Conservation (phyloP, 2,113 vertebrate species). For the Heliornis fulica region DNA sequence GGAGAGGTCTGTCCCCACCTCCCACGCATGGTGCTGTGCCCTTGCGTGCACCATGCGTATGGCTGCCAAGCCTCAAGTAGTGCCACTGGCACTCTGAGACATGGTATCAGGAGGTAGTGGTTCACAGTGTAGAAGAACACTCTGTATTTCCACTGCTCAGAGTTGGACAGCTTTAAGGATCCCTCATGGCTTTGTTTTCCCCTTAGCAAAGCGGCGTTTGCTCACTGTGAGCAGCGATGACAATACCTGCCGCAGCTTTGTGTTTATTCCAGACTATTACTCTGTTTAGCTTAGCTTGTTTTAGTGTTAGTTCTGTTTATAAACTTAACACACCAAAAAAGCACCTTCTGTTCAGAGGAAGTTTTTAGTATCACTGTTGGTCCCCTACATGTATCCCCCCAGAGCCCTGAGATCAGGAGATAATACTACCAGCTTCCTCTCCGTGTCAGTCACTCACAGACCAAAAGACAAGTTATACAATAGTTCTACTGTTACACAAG, state of each 20-base stretch:
- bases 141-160: neutral
- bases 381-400: neutral
- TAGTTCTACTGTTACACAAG: neutral
- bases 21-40: rapidly evolving
- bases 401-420: neutral
- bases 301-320: neutral
- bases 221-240: rapidly evolving
- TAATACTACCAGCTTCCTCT: neutral
- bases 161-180: neutral
- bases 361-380: neutral
- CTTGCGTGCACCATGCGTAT: rapidly evolving
- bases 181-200: neutral
- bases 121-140: neutral
- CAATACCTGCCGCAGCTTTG: neutral
- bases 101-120: neutral
- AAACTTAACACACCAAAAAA: neutral
- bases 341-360: neutral
- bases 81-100: rapidly evolving
- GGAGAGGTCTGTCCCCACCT: neutral
- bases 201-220: neutral
- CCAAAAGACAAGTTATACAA: neutral
- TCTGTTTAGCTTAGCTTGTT: neutral
- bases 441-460: neutral
- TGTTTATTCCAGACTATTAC: neutral
- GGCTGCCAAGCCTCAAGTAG: rapidly evolving